phyloP scores from a whole-genome alignment of 2,888 invertebrate species.

The Steinernema carpocapsae region DNA sequence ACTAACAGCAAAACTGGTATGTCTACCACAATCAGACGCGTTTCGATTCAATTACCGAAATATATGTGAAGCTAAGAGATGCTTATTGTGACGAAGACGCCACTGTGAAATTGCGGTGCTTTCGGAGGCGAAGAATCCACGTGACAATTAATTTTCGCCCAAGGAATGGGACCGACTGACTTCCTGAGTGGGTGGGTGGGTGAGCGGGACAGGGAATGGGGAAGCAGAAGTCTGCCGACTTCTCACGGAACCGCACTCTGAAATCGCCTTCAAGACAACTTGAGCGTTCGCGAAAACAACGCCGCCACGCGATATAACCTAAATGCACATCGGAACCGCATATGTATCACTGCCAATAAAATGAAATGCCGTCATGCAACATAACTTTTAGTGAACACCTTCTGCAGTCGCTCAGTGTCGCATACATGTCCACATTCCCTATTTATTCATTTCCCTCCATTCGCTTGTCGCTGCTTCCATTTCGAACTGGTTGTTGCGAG shows the following conservation, averaged over 20 bases:
- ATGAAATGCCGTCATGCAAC: conserved; percentile 24
- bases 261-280: not conserved
- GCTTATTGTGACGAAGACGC: conserved; percentile 27
- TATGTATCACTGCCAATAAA: conserved; percentile 20
- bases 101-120: conserved; percentile 12
- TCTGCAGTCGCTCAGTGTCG: not conserved
- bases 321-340: not conserved
- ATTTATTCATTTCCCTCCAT: conserved; percentile 4
- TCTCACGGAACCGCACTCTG: conserved; percentile 9
- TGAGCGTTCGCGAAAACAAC: not conserved
- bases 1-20: conserved; percentile 28
- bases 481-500: conserved; percentile 30
- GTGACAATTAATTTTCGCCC: conserved; percentile 31
- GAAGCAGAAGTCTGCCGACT: not conserved
- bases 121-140: not conserved
- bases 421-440: not conserved
- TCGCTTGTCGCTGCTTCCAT: not conserved
- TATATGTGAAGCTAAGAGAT: conserved; percentile 7
- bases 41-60: conserved; percentile 34
- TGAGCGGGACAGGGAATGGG: not conserved
- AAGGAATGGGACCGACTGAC: conserved; percentile 15
- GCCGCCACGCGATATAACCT: not conserved
- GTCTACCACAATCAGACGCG: conserved; percentile 28
- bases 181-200: too few relatives aligned
- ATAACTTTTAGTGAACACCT: conserved; percentile 19